Evolutionary conservation across 2,888 invertebrate genomes (phyloP), one percentile per base, ranked within the genome.

Genomic region (Drosophila neonasuta): DNA sequence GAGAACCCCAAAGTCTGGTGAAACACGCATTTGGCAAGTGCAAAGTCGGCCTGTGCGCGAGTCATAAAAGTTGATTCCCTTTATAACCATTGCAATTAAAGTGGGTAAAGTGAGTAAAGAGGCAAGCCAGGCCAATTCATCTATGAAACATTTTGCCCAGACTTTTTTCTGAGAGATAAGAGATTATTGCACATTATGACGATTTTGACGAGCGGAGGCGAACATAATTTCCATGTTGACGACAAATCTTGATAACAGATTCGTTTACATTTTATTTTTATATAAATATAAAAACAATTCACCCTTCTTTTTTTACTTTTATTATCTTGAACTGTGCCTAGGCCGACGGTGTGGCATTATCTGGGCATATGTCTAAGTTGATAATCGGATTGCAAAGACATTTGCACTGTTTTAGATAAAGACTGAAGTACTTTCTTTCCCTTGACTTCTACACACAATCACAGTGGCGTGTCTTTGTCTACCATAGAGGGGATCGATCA

Each of bases 11-110:
- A 49, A 66, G 74, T 74, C 73, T 74, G 50, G 39, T 49, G 54
- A 67, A 71, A 71, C 80, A 80, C 79, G 84, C 80, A 79, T 80
- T 80, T 46, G 80, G 24, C 74, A 81, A 80, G 80, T 80, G 80
- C 80, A 80, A 80, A 80, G 80, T 80, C 80, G 84, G 80, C 80
- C 79, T 82, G 81, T 77, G 48, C 36, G 17, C 36, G 17, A 66
- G 36, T 62, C 9, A 70, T 80, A 80, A 68, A 83, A 80, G 71
- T 77, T 80, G 79, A 77, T 80, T 69, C 84, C 74, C 71, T 79
- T 83, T 63, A 79, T 83, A 65, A 56, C 68, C 71, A 57, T 67
- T 64, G 84, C 77, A 74, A 80, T 83, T 80, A 80, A 80, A 74
- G 74, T 70, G 69, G 77, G 79, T 74, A 64, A 24, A 24, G 24